phyloP scores from a whole-genome alignment of 2,113 vertebrate genomes.

The Otis tarda region DNA sequence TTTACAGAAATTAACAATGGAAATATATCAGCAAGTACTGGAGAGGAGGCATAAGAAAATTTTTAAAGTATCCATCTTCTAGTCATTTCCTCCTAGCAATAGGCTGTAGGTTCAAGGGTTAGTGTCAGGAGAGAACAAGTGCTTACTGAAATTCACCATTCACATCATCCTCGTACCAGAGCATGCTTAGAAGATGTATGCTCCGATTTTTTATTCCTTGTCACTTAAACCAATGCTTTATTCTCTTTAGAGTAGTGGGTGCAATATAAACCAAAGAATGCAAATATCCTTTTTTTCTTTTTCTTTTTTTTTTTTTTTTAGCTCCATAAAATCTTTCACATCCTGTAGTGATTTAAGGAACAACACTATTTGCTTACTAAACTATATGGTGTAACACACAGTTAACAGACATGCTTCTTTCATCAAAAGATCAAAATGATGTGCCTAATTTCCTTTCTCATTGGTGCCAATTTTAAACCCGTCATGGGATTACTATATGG shows the following conservation, averaged over 20 bases:
- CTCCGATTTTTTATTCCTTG: background rate
- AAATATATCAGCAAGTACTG: background rate
- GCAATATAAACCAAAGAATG: background rate
- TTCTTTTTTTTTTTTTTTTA: background rate
- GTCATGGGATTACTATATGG: background rate
- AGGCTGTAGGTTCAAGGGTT: background rate
- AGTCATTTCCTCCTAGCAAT: background rate
- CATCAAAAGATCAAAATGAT: background rate
- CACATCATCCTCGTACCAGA: background rate
- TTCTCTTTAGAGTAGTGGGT: background rate
- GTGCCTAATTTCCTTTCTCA: background rate
- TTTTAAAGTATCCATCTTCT: background rate
- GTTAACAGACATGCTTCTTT: background rate
- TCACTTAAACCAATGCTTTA: background rate
- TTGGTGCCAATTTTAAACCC: background rate
- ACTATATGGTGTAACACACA: background rate
- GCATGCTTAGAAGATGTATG: background rate
- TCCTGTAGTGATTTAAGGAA: background rate
- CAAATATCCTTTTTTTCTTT: fast-evolving
- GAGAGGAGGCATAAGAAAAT: background rate
- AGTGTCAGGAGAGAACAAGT: background rate
- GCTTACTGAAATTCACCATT: background rate
- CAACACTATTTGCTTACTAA: background rate
- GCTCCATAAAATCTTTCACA: background rate
- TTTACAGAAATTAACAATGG: background rate